Base-by-base conservation (phyloP, 92 coral and sea anemone species). In the Porites divaricata region DNA sequence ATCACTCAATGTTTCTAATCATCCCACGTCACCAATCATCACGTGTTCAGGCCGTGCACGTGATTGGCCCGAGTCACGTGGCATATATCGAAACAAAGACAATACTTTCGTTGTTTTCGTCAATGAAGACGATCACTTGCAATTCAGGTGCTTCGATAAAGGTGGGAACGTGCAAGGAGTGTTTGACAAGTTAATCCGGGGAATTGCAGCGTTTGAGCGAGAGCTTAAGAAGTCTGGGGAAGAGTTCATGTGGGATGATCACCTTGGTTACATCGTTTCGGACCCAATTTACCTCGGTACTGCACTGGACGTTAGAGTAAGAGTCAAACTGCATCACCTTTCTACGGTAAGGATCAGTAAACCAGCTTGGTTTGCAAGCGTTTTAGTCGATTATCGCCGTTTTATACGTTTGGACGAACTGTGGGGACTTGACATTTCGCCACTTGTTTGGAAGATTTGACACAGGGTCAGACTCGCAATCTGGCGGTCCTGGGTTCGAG, bases 61-160 rank as follows among this genome's bases (percentile, higher is more conserved):
- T 62, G 98, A 94, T 76, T 94, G 98, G 98, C 98, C 98, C 6
- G 93, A 94, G 45, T 88, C 93, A 75, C 95, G 98, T 63, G 98
- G 98, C 45, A 80, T 94, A 63, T 94, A 83, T 63, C 67, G 83
- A 26, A 81, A 80, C 16, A 74, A 63, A 14, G 95, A 91, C 92
- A 82, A 81, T 24, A 86, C 95, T 2, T 94, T 94, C 77, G 87
- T 92, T 12, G 98, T 91, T 83, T 83, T 86, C 73, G 95, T 94
- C 45, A 94, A 94, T 86, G 91, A 90, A 74, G 87, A 85, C 51
- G 98, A 94, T 74, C 98, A 94, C 78, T 67, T 89, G 64, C 92
- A 89, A 62, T 82, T 89, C 65, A 89, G 86, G 66, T 89, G 92
- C 24, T 72, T 79, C 41, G 74, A 86, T 22, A 77, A 90, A 67